Conservation (phyloP, 2,888 invertebrate genomes). For the Leptogaster cylindrica region DNA sequence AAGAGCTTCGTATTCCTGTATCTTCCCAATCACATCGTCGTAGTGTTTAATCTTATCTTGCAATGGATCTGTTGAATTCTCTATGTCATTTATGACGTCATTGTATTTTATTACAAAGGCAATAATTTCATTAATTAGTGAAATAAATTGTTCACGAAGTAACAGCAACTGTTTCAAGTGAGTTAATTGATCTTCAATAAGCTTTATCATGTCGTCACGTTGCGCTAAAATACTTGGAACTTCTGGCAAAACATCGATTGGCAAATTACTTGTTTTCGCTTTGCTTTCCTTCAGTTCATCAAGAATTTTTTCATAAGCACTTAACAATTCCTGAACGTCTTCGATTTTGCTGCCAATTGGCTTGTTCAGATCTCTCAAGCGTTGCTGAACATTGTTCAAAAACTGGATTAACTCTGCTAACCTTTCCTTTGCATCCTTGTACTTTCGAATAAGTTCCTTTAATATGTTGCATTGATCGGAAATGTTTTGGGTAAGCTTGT, state of each 20-base stretch:
- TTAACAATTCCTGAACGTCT: constrained; percentile 84
- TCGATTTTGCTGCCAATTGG: constrained; percentile 87
- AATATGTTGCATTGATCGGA: constrained; percentile 77
- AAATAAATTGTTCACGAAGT: constrained; percentile 86
- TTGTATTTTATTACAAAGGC: constrained; percentile 87
- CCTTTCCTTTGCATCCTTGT: constrained; percentile 79
- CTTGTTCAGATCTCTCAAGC: constrained; percentile 80
- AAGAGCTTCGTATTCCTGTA: constrained; percentile 89
- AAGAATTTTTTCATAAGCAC: constrained; percentile 78
- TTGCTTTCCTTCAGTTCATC: constrained; percentile 80
- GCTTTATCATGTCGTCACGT: constrained; percentile 84
- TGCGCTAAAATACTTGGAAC: constrained; percentile 78
- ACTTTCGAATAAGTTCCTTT: constrained; percentile 79
- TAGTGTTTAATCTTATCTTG: constrained; percentile 88
- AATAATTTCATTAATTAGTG: constrained; percentile 84
- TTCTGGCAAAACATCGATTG: constrained; percentile 78
- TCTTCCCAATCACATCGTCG: constrained; percentile 82
- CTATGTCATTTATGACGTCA: constrained; percentile 83
- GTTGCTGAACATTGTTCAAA: constrained; percentile 80
- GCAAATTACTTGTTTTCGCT: constrained; percentile 76
- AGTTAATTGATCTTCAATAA: constrained; percentile 85
- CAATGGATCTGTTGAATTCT: constrained; percentile 79
- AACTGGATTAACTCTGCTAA: constrained; percentile 81
- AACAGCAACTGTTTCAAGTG: constrained; percentile 78
- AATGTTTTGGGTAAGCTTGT: constrained; percentile 75